A percentile compares a stretch with the other conserved stretches of the same genome.
phyloP scores from a whole-genome alignment of 2,888 invertebrate species.

The Rhagonycha fulva region DNA sequence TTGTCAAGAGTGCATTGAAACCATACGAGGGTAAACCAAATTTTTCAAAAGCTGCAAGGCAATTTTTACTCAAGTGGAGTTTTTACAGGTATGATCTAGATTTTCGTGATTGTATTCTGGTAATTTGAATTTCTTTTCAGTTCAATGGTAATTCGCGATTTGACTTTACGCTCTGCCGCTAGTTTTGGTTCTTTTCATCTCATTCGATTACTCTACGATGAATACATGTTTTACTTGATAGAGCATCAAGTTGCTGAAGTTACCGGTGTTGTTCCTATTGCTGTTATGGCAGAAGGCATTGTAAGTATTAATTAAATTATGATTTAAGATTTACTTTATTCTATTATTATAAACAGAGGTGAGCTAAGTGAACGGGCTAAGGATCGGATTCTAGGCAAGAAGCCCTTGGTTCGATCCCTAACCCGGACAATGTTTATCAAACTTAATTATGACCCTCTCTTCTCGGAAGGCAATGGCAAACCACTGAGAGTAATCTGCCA shows the following conservation, averaged over 20 bases:
- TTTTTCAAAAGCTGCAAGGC: constrained; percentile 83
- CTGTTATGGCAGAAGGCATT: constrained; percentile 80
- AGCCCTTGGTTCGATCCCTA: too few species aligned
- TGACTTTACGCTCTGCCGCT: constrained; percentile 93
- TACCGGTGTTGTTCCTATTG: constrained; percentile 89
- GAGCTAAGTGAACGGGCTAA: too few species aligned
- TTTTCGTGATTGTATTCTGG: background rate
- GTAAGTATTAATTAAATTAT: constrained; percentile 51
- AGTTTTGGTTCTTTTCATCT: constrained; percentile 99
- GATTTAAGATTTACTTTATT: too few species aligned
- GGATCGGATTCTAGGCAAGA: too few species aligned
- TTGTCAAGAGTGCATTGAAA: constrained; percentile 87
- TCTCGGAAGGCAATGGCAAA: too few species aligned
- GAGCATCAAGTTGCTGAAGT: constrained; percentile 95
- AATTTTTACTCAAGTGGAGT: constrained; percentile 97
- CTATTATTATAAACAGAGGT: too few species aligned
- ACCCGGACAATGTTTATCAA: too few species aligned
- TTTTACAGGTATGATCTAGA: constrained; percentile 79
- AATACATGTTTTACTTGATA: constrained; percentile 98
- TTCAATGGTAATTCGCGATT: constrained; percentile 96
- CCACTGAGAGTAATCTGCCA: too few species aligned
- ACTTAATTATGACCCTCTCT: too few species aligned
- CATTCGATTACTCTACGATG: constrained; percentile 95
- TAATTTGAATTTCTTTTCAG: constrained; percentile 56
- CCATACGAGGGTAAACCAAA: constrained; percentile 84